Conservation (phyloP, 2,113 vertebrate genomes). For the Pterocles gutturalis region DNA sequence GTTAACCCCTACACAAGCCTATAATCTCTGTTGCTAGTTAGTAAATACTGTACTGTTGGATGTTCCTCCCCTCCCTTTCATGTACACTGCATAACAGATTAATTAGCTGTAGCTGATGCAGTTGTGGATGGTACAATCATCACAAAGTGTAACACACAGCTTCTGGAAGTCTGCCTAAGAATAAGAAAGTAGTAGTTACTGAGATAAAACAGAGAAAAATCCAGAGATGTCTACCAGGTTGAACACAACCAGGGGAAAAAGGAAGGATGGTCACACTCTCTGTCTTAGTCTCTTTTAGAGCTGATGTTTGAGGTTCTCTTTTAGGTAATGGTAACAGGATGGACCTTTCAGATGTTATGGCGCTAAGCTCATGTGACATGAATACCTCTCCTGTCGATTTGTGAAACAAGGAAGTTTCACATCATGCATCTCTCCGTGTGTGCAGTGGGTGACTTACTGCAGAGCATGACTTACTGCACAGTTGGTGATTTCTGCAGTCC, state of each 20-base stretch:
- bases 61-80: background rate
- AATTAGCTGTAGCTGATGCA: conserved; percentile 37
- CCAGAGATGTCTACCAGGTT: background rate
- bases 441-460: background rate
- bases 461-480: background rate
- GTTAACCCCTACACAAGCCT: background rate
- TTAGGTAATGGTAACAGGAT: background rate
- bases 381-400: background rate
- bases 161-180: background rate
- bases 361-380: background rate
- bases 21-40: background rate
- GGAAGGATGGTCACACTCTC: background rate
- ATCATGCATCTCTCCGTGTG: background rate
- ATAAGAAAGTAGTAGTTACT: background rate
- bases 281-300: background rate
- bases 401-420: background rate
- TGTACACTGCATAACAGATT: background rate
- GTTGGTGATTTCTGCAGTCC: background rate
- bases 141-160: background rate
- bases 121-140: conserved; percentile 15
- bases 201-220: background rate
- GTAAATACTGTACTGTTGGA: background rate
- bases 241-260: background rate
- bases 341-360: background rate
- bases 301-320: background rate